phyloP scores from a whole-genome alignment of 2,797 vertebrate genomes.

The Manis pentadactyla region DNA sequence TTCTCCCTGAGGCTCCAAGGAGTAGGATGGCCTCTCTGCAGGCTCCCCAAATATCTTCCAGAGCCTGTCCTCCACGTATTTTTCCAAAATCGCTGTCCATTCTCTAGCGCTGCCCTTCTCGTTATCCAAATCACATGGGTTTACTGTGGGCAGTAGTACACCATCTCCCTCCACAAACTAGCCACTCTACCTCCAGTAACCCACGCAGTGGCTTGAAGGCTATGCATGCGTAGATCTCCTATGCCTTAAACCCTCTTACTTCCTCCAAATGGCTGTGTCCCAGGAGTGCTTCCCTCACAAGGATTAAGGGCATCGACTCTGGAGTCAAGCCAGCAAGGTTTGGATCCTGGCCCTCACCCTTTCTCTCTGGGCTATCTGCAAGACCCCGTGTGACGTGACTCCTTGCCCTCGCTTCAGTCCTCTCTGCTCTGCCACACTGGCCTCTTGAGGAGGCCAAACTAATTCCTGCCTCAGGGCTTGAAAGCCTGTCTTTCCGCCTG shows the following conservation, averaged over 20 bases:
- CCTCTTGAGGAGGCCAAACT: neutral
- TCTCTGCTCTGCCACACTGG: neutral
- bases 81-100: neutral
- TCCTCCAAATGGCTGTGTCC: neutral
- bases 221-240: neutral
- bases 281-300: neutral
- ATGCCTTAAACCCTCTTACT: neutral
- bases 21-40: neutral
- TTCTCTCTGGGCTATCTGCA: neutral
- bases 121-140: conserved; percentile 9
- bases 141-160: neutral
- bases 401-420: neutral
- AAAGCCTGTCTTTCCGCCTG: neutral
- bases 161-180: neutral
- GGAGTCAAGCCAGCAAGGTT: neutral
- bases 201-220: neutral
- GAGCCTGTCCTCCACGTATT: neutral
- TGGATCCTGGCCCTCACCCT: conserved; percentile 5
- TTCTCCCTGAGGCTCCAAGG: neutral
- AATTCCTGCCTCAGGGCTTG: neutral
- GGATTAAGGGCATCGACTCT: neutral
- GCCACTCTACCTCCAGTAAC: neutral
- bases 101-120: neutral
- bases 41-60: neutral
- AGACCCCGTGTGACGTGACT: neutral